Evolutionary conservation across 2,797 vertebrate genomes (phyloP).

Genomic region (Falco columbarius): DNA sequence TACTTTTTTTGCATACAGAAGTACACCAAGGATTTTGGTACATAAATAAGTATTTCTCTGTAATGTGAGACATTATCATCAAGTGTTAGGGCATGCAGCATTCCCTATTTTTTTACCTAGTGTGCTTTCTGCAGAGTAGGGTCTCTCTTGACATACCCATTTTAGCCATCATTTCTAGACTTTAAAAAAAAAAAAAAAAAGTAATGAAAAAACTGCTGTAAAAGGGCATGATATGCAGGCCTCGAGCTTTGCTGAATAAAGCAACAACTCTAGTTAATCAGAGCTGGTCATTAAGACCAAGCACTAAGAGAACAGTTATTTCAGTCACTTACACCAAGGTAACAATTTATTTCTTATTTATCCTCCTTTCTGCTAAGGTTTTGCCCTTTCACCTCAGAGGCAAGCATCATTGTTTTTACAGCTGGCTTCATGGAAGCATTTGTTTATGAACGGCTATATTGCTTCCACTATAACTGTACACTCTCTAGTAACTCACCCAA

Average conservation of each 20-base stretch:
- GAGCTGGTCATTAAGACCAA: slow-evolving; percentile 9
- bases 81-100: background rate
- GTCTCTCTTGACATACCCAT: background rate
- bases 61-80: background rate
- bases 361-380: slow-evolving; percentile 51
- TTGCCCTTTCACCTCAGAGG: slow-evolving; percentile 21
- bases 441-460: slow-evolving; percentile 41
- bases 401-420: slow-evolving; percentile 65
- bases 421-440: slow-evolving; percentile 50
- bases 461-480: slow-evolving; percentile 6
- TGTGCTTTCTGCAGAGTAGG: background rate
- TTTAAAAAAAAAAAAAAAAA: background rate
- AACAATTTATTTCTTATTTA: slow-evolving; percentile 55
- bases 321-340: slow-evolving; percentile 26
- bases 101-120: background rate
- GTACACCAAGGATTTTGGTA: background rate
- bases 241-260: background rate
- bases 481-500: background rate
- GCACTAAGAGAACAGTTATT: slow-evolving; percentile 34
- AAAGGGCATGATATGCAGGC: background rate
- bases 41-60: background rate
- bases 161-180: background rate
- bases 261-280: background rate
- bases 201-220: background rate
- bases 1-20: background rate